Base-by-base conservation (phyloP, 2,797 vertebrate species). In the Hippoglossus hippoglossus region DNA sequence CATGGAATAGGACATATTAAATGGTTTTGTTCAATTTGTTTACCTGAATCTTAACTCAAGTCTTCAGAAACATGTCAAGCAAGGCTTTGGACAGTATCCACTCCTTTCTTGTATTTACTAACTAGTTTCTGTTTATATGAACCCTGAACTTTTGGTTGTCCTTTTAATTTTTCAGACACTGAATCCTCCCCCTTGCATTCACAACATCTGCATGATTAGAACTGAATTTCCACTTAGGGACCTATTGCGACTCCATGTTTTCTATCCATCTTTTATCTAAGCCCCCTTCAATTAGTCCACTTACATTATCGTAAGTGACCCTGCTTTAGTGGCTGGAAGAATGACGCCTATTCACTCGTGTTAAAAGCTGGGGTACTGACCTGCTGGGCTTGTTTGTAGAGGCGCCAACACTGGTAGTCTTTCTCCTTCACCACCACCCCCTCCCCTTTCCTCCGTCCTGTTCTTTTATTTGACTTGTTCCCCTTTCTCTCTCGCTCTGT, bases 361-460 rank as follows among this genome's bases (percentile, higher is more conserved):
- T 83, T 83, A 73, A 83, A 78, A 57, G 64, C 79, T 59, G 61
- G 80, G 73, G 60, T 80, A 80, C 74, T 88, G 84, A 89, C 86
- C 86, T 86, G 84, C 83, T 82, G 79, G 67, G 73, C 77, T 75
- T 54, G 77, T 84, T 88, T 82, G 77, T 71, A 46, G 73, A 70
- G 49, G 60, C 76, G 50, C 58, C 66, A 70, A 67, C 78, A 82
- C 60, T 76, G 70, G 73, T 62, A 11, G 53, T 71, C 73, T 75
- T 73, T 87, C 73, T 82, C 77, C 63, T 82, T 53, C 1, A 11
- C 46, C 44, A 46, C 57, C 63, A 7, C 47, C 54, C 67, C 73
- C 51, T 51, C 60, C 61, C 19, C n/a, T 64, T 57, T 63, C 68
- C 55, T 80, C 60, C 63, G 46, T 66, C 64, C 68, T 60, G 25